Evolutionary conservation across 2,888 invertebrate species (phyloP).

Genomic region (Zootermopsis nevadensis): DNA sequence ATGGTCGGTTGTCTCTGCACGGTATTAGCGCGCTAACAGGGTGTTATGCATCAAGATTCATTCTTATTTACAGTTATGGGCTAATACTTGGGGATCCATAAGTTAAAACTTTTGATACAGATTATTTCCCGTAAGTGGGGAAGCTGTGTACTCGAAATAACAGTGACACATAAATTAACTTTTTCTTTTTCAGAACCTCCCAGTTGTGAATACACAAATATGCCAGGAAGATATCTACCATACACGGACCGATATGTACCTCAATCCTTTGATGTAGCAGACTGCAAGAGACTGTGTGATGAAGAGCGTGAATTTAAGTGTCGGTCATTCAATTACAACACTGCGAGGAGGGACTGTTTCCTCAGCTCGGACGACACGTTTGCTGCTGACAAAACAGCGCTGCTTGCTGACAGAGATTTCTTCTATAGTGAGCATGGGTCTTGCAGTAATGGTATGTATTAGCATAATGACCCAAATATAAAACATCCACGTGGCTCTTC

Average conservation of each 20-base stretch:
- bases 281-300: conserved; percentile 62
- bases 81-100: no score
- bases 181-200: conserved; percentile 59
- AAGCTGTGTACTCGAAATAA: no score
- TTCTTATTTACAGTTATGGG: no score
- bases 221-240: conserved; percentile 61
- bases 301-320: conserved; percentile 62
- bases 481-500: no score
- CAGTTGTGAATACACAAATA: conserved; percentile 62
- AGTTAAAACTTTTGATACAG: no score
- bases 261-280: conserved; percentile 59
- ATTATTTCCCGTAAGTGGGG: no score
- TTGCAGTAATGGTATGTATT: conserved; percentile 62
- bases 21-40: no score
- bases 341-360: conserved; percentile 60
- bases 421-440: conserved; percentile 62
- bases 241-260: conserved; percentile 61
- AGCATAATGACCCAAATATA: no score
- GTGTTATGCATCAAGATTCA: no score
- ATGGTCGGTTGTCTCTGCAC: no score
- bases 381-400: conserved; percentile 58
- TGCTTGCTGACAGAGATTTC: conserved; percentile 60
- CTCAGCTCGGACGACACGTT: conserved; percentile 63
- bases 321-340: conserved; percentile 59
- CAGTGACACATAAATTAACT: background rate